These are phyloP conservation scores for Calyptomena viridis DNA, from an alignment of 2,113 vertebrate species.

Conservation along the genomic window DNA sequence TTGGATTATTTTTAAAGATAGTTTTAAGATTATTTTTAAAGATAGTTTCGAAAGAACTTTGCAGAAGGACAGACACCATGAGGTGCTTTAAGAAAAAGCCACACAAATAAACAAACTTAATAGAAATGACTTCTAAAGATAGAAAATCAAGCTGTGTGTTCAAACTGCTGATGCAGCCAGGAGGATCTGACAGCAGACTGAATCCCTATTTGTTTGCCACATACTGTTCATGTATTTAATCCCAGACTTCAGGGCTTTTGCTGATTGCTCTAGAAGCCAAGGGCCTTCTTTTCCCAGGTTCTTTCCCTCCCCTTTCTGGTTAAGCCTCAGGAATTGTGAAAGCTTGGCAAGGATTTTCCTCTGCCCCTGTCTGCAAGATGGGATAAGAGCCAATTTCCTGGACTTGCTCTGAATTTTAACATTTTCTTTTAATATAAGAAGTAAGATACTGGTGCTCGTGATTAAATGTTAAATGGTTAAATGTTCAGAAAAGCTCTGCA, in stretches of 20 bases:
- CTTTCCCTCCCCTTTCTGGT: neutral
- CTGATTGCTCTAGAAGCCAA: neutral
- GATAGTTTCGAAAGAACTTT: neutral
- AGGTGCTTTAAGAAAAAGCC: neutral
- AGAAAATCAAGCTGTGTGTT: neutral
- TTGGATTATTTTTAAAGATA: neutral
- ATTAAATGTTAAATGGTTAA: neutral
- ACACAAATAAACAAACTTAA: neutral
- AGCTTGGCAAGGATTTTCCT: neutral
- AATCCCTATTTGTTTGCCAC: neutral
- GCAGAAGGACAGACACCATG: neutral
- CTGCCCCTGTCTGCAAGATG: neutral
- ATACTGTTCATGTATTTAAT: neutral
- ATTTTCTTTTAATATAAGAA: neutral
- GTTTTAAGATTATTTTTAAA: neutral
- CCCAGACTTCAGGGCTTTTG: neutral
- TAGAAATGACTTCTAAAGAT: neutral
- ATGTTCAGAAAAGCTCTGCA: neutral
- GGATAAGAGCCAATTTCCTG: neutral
- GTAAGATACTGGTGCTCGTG: neutral
- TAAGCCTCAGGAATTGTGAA: neutral
- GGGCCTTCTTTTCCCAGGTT: neutral
- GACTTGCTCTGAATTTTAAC: neutral
- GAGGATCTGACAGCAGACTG: neutral
- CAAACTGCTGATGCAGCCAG: neutral